phyloP scores from a whole-genome alignment of 2,113 vertebrate genomes.

The Mixornis gularis region DNA sequence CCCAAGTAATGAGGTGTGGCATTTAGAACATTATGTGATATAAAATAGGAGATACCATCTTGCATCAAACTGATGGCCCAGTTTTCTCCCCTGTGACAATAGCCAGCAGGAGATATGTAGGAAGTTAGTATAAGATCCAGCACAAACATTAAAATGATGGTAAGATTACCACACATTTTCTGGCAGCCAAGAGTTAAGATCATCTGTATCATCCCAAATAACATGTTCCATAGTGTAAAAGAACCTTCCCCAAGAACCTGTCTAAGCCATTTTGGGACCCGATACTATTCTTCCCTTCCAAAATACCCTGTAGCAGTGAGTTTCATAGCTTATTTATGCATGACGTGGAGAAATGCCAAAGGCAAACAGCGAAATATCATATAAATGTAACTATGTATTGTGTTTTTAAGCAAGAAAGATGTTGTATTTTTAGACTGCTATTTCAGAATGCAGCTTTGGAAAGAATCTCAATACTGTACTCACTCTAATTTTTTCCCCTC shows the following conservation, averaged over 20 bases:
- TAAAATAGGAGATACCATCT: neutral
- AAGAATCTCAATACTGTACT: slow-evolving; percentile 34
- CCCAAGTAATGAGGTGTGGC: neutral
- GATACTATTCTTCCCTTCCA: neutral
- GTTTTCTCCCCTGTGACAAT: neutral
- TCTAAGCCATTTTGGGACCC: neutral
- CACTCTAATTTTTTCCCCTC: neutral
- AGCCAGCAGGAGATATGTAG: neutral
- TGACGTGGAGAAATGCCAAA: neutral
- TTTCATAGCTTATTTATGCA: neutral
- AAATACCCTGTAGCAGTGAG: neutral
- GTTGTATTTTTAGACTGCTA: neutral
- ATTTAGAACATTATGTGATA: neutral
- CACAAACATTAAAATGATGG: neutral
- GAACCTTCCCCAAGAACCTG: neutral
- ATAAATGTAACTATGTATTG: neutral
- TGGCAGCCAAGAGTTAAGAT: neutral
- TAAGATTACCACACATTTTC: neutral
- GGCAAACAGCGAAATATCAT: neutral
- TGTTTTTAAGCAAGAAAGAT: slow-evolving; percentile 35
- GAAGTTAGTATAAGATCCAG: neutral
- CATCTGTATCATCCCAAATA: neutral
- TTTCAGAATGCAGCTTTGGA: slow-evolving; percentile 49
- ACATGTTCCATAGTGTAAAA: neutral
- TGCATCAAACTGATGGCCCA: neutral